Evolutionary conservation across 1,140 invertebrate genomes (phyloP), one percentile per base, ranked within the genome.

Genomic region (Bombus pascuorum): DNA sequence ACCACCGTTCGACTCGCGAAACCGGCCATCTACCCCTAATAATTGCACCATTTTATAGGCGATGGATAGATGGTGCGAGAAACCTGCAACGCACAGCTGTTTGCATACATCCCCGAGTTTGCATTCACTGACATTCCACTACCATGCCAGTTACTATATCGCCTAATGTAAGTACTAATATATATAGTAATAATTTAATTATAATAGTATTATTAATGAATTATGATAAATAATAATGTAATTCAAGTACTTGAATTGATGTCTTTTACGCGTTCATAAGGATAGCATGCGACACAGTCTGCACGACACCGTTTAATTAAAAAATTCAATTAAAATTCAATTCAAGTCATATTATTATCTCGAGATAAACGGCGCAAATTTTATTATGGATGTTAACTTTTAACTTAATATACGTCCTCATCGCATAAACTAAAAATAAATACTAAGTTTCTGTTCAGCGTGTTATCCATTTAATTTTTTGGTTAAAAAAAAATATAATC

Each of bases 1-100:
- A 85, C 86, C 81, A 71, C 73, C 75, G 78, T 80, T 81, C 78
- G 89, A 90, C 88, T 86, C 88, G 85, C 87, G 42, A 34, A 87
- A 91, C 88, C 89, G 92, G 79, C 84, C 83, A 81, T 77, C 90
- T 86, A 88, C 78, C 62, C 68, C 81, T 71, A 3, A 80, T 73
- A 80, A 71, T 85, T 57, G 86, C 34, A 66, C 79, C 79, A 62
- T 91, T 91, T 91, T 86, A 89, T 85, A 82, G 79, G 68, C 81
- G 86, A 81, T 81, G 73, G 87, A 90, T 84, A 76, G 42, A 87
- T 83, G 87, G 86, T 90, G 89, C 71, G 89, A 91, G 88, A 81
- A 83, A 86, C 87, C 90, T 90, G 92, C 92, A 92, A 93, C 89
- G 91, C 93, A 93, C 93, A 94, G 93, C 92, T 94, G 93, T 93